phyloP scores from a whole-genome alignment of 2,113 vertebrate species.

The Halcyon malimbica region DNA sequence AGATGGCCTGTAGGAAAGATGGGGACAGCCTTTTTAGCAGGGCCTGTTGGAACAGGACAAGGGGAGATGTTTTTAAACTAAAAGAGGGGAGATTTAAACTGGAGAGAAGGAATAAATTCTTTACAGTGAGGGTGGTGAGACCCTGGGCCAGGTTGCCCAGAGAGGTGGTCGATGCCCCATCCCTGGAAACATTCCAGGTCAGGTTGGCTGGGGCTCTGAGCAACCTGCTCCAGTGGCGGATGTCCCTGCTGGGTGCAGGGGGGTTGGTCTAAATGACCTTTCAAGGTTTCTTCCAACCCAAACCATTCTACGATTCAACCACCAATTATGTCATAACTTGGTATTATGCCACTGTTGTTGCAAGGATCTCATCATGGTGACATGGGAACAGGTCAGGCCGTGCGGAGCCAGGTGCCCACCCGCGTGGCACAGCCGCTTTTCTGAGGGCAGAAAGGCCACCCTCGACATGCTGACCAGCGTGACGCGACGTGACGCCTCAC shows the following conservation, averaged over 20 bases:
- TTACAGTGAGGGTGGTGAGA: not conserved
- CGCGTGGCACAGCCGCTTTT: not conserved
- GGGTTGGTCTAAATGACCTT: not conserved
- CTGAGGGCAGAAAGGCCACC: not conserved
- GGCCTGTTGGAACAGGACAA: not conserved
- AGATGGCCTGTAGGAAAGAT: not conserved
- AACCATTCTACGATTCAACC: not conserved
- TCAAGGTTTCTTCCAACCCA: not conserved
- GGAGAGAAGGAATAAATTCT: not conserved
- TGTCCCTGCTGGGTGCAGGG: not conserved
- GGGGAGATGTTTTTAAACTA: not conserved
- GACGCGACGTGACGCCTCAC: not conserved
- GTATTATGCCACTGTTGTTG: fast-evolving
- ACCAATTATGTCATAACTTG: fast-evolving
- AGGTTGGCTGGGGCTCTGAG: not conserved
- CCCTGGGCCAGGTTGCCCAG: not conserved
- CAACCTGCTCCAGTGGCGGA: not conserved
- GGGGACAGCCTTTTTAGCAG: not conserved
- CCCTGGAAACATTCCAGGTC: not conserved
- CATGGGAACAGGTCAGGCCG: too few species aligned
- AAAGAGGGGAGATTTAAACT: not conserved
- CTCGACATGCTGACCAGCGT: too few species aligned
- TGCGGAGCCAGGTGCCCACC: too few species aligned
- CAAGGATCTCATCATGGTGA: not conserved
- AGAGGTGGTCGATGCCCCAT: not conserved